Conservation (phyloP, 2,888 invertebrate species). For the Heliconius ismenius region DNA sequence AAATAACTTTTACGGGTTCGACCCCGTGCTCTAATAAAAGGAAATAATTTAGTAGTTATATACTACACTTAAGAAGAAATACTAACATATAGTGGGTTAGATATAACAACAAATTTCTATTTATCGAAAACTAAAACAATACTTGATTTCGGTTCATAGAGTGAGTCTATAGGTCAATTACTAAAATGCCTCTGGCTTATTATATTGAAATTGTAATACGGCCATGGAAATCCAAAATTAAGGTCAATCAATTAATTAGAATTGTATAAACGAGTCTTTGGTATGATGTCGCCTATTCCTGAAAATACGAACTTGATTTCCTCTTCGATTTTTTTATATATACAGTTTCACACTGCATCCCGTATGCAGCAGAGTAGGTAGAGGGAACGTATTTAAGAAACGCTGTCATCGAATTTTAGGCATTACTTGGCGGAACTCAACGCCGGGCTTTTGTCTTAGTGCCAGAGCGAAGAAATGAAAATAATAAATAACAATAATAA, state of each 20-base stretch:
- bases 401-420: no score
- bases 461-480: no score
- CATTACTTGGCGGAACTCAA: no score
- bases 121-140: background rate
- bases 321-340: background rate
- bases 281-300: background rate
- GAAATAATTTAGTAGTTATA: no score
- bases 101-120: background rate
- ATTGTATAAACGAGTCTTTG: background rate
- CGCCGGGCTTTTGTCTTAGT: no score
- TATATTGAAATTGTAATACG: background rate
- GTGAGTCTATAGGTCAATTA: background rate
- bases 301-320: background rate
- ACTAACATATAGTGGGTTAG: background rate
- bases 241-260: conserved; percentile 3
- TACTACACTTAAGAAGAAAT: background rate
- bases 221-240: background rate
- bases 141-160: background rate
- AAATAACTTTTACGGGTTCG: no score
- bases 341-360: no score
- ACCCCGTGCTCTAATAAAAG: no score
- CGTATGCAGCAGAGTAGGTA: no score
- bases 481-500: no score
- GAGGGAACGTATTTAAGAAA: no score
- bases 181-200: background rate